Conservation (phyloP, 1,140 invertebrate genomes). For the Drosophila pachea region DNA sequence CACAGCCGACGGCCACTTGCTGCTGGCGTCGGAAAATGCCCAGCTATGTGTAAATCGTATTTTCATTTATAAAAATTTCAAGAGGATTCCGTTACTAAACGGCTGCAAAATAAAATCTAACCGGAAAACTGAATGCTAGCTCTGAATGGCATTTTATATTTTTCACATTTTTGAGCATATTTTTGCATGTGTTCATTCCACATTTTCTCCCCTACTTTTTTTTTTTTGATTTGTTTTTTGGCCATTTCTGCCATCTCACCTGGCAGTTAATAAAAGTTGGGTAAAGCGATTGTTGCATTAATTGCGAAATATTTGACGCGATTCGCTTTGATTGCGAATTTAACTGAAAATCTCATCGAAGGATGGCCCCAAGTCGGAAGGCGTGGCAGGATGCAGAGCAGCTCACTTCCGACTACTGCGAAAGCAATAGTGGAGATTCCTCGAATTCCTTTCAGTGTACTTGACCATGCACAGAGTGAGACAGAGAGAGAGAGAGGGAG, state of each 20-base stretch:
- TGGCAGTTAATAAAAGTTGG: constrained; percentile 17
- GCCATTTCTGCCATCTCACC: constrained; percentile 1
- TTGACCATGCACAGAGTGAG: background rate
- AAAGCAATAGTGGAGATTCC: constrained; percentile 53
- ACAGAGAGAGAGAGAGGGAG: no score
- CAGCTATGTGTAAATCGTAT: constrained; percentile 21
- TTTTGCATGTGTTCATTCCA: constrained; percentile 3
- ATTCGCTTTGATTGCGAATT: background rate
- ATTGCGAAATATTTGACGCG: constrained; percentile 34
- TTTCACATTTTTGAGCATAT: constrained; percentile 6
- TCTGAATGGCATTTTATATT: constrained; percentile 10
- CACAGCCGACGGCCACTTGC: background rate
- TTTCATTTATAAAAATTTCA: constrained; percentile 24
- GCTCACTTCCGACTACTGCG: constrained; percentile 1
- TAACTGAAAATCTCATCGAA: constrained; percentile 12
- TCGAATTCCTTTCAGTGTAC: constrained; percentile 48
- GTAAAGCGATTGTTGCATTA: constrained; percentile 10
- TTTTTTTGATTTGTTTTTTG: background rate
- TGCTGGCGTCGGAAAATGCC: constrained; percentile 5
- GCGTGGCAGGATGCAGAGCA: constrained; percentile 17
- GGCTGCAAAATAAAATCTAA: constrained; percentile 1
- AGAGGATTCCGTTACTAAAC: constrained; percentile 4
- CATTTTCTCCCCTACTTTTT: background rate
- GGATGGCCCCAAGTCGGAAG: constrained; percentile 4
- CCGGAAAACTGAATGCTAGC: background rate